These are phyloP conservation scores for Tragopan temminckii DNA, from an alignment of 2,797 vertebrate species.

Conservation along the genomic window DNA sequence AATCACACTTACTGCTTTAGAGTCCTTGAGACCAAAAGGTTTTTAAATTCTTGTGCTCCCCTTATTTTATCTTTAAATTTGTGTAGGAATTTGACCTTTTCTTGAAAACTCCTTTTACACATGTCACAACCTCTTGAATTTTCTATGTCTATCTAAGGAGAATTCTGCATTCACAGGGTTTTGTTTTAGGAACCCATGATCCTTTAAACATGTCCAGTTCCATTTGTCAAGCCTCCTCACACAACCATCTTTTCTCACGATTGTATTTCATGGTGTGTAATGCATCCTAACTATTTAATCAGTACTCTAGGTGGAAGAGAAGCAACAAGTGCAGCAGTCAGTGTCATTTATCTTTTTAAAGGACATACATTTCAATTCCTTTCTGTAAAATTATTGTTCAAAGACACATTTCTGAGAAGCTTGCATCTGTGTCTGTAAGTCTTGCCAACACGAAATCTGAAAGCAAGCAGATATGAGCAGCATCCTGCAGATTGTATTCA, in stretches of 20 bases:
- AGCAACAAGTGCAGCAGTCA: neutral
- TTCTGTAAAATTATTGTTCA: neutral
- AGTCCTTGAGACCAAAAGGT: neutral
- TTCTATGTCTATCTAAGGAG: neutral
- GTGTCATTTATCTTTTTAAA: neutral
- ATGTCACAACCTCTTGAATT: neutral
- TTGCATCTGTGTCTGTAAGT: neutral
- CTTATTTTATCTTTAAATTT: neutral
- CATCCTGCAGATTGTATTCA: neutral
- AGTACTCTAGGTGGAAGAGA: neutral
- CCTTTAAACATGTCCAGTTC: neutral
- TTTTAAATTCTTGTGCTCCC: neutral
- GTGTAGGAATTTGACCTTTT: neutral
- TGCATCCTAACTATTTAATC: neutral
- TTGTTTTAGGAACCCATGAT: neutral
- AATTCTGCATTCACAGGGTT: neutral
- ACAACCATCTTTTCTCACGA: neutral
- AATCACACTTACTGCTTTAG: neutral
- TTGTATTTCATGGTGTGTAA: neutral
- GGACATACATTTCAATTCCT: neutral
- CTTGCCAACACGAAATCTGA: neutral
- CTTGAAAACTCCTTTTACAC: neutral
- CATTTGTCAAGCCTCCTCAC: neutral
- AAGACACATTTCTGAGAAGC: neutral
- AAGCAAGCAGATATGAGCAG: rapidly evolving